Evolutionary conservation across 2,797 vertebrate species (phyloP).

Genomic region (Erethizon dorsatum): DNA sequence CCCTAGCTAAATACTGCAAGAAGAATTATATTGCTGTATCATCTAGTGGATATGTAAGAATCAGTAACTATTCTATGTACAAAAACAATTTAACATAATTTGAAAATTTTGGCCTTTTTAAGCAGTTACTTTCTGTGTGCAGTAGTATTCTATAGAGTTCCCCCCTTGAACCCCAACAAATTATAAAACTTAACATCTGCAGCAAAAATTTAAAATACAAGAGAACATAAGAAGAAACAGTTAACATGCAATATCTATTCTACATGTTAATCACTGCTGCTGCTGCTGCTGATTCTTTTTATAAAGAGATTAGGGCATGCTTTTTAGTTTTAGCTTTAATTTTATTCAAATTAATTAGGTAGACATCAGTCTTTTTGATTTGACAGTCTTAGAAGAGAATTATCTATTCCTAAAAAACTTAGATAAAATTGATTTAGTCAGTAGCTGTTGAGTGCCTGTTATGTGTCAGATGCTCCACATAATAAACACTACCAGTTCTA

Average conservation of each 20-base stretch:
- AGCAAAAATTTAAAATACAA: conserved; percentile 39
- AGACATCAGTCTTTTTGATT: neutral
- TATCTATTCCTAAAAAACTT: conserved; percentile 41
- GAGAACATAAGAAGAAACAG: conserved; percentile 25
- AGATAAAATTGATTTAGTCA: conserved; percentile 22
- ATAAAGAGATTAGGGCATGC: conserved; percentile 4
- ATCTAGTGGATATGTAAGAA: conserved; percentile 52
- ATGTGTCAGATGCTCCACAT: neutral
- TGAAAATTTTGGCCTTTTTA: conserved; percentile 22
- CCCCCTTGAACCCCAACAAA: neutral
- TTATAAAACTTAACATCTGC: conserved; percentile 16
- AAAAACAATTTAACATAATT: conserved; percentile 47
- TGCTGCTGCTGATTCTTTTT: conserved; percentile 9
- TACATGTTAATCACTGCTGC: neutral
- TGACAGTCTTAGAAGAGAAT: conserved; percentile 24
- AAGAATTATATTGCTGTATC: conserved; percentile 42
- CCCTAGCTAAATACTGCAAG: conserved; percentile 30
- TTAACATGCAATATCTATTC: neutral
- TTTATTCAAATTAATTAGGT: conserved; percentile 28
- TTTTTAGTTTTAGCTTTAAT: conserved; percentile 47
- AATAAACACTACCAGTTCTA: conserved; percentile 3
- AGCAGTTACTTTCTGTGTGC: conserved; percentile 39
- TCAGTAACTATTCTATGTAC: conserved; percentile 24
- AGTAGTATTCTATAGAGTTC: conserved; percentile 39
- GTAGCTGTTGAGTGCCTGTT: conserved; percentile 30